Conservation (phyloP, 2,797 vertebrate species). For the Triplophysa bombifrons region DNA sequence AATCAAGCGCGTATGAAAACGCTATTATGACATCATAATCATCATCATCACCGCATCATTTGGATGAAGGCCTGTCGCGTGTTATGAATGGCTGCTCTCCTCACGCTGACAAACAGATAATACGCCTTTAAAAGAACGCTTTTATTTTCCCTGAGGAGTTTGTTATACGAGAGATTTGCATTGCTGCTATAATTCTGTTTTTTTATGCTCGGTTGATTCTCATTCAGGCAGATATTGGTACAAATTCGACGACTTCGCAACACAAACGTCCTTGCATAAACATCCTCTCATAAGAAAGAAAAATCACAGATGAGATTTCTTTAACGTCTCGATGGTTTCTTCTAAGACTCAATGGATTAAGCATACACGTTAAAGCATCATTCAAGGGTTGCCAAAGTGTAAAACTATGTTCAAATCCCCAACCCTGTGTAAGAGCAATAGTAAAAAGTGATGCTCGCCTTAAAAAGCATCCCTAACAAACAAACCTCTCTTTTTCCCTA, state of each 20-base stretch:
- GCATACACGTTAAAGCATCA: too few relatives aligned
- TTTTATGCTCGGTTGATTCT: constrained; percentile 16
- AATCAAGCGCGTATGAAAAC: constrained; percentile 10
- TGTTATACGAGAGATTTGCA: constrained; percentile 10
- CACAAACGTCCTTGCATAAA: not conserved
- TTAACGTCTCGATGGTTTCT: not conserved
- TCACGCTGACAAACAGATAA: constrained; percentile 12
- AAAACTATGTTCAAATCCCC: too few relatives aligned
- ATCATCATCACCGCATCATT: constrained; percentile 25
- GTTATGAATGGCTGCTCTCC: constrained; percentile 18
- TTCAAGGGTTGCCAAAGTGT: too few relatives aligned
- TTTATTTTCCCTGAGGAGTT: constrained; percentile 16
- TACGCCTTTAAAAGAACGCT: not conserved
- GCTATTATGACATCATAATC: constrained; percentile 25
- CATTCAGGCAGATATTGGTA: not conserved
- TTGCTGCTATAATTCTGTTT: constrained; percentile 4
- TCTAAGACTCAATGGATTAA: too few relatives aligned
- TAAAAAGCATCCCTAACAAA: constrained; percentile 4
- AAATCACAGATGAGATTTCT: not conserved
- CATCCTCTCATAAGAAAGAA: not conserved
- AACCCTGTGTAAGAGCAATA: not conserved
- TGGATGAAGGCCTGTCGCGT: constrained; percentile 18
- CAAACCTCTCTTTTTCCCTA: constrained; percentile 2
- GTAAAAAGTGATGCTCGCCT: not conserved
- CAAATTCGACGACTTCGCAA: not conserved